Evolutionary conservation across 2,113 vertebrate species (phyloP).

Genomic region (Brevimyrus niger): DNA sequence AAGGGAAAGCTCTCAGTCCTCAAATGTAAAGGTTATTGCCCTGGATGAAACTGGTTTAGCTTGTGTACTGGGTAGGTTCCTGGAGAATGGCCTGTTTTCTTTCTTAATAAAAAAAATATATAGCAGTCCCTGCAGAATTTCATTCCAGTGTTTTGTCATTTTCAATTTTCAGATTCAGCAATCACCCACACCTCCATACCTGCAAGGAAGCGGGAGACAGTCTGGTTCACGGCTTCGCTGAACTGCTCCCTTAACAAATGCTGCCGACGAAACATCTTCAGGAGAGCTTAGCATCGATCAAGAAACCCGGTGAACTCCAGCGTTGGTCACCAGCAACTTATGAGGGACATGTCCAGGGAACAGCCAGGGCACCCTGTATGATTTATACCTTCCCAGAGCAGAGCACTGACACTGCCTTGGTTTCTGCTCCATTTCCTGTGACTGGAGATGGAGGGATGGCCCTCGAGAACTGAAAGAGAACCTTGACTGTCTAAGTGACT

Average conservation of each 20-base stretch:
- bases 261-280: not conserved
- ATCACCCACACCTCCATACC: not conserved
- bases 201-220: not conserved
- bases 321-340: not conserved
- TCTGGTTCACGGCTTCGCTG: not conserved
- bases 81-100: not conserved
- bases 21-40: not conserved
- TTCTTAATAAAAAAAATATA: not conserved
- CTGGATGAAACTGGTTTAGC: not conserved
- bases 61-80: not conserved
- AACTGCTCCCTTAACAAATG: not conserved
- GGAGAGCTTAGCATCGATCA: not conserved
- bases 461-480: not conserved
- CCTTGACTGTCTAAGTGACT: not conserved
- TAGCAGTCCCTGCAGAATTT: not conserved
- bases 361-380: not conserved
- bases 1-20: not conserved
- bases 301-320: not conserved
- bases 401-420: not conserved
- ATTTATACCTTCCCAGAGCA: not conserved
- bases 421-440: not conserved
- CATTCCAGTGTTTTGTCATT: slow-evolving; percentile 2
- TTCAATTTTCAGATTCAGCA: not conserved
- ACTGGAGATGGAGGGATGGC: not conserved
- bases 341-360: not conserved